Evolutionary conservation across 2,113 vertebrate species (phyloP), one percentile per base, ranked within the genome.

Genomic region (Apaloderma vittatum): DNA sequence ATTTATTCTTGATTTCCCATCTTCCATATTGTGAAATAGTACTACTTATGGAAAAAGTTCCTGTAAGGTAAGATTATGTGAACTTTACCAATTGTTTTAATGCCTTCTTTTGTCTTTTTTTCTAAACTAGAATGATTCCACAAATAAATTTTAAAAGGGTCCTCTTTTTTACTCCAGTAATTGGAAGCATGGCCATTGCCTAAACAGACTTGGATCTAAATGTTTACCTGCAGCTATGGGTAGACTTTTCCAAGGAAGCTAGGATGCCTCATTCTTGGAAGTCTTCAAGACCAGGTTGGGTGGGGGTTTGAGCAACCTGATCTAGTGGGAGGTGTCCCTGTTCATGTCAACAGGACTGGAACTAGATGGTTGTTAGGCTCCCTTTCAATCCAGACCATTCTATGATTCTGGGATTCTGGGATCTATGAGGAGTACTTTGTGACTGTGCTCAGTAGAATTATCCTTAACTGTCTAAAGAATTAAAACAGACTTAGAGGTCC

Each of bases 391-490:
- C 37, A 40, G 37, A 40, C 37, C 37, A 40, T 40, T 40, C 37
- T 40, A 40, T 40, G 37, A 40, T 40, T 40, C 37, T 40, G 37
- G 8, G 37, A 40, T 40, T 40, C 37, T 40, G 37, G 37, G 37
- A 32, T 30, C 34, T 65, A 8, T 0, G 0, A 63, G 5, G 20
- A 5, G 2, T 49, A 18, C 6, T 9, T n/a, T 46, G 6, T 27
- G 43, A 15, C n/a, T 75, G 3, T 43, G 30, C 10, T 73, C 40
- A 65, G 19, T 22, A 46, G 6, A 8, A 18, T 8, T 45, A 34
- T 32, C 72, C 18, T 75, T 58, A 23, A 3, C 23, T 45, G 3
- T n/a, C 43, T 75, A 63, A 93, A 52, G 29, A 52, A 55, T 19
- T 65, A 52, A 72, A 81, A 71, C 18, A n/a, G 24, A 17, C 4